Evolutionary conservation across 1,140 invertebrate species (phyloP).

Genomic region (Temnothorax nylanderi): DNA sequence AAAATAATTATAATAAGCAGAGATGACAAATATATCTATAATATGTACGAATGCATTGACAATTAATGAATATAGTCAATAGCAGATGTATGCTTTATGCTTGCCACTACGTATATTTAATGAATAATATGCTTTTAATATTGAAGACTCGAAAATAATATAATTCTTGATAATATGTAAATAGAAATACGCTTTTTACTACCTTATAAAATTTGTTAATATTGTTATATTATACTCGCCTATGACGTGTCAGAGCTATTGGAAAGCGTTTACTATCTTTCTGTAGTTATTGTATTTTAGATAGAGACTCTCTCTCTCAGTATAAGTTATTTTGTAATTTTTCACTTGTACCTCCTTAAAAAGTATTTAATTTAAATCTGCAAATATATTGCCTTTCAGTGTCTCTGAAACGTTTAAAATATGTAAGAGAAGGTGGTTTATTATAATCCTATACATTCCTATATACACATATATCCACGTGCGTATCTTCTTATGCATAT

Average conservation of each 20-base stretch:
- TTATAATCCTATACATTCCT: constrained; percentile 1
- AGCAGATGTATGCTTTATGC: constrained; percentile 28
- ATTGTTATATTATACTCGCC: constrained; percentile 26
- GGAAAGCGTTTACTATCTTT: neutral
- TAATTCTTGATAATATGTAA: constrained; percentile 31
- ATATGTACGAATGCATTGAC: constrained; percentile 37
- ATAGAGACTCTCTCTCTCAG: neutral
- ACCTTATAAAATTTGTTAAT: neutral
- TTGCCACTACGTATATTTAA: constrained; percentile 27
- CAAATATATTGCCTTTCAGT: constrained; percentile 5
- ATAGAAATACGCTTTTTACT: constrained; percentile 26
- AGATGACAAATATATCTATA: constrained; percentile 13
- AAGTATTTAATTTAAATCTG: neutral
- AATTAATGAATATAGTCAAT: constrained; percentile 35
- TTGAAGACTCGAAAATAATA: constrained; percentile 21
- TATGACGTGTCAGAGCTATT: constrained; percentile 23
- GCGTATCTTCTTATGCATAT: constrained; percentile 31
- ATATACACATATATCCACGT: constrained; percentile 6
- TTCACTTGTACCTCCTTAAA: neutral
- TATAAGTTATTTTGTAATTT: constrained; percentile 20
- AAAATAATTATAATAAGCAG: constrained; percentile 26
- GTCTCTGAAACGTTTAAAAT: constrained; percentile 36
- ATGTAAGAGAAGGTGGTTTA: constrained; percentile 20
- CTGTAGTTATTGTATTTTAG: neutral
- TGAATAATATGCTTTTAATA: constrained; percentile 43